Evolutionary conservation across 2,888 invertebrate species (phyloP).

Genomic region (Phorcus lineatus): DNA sequence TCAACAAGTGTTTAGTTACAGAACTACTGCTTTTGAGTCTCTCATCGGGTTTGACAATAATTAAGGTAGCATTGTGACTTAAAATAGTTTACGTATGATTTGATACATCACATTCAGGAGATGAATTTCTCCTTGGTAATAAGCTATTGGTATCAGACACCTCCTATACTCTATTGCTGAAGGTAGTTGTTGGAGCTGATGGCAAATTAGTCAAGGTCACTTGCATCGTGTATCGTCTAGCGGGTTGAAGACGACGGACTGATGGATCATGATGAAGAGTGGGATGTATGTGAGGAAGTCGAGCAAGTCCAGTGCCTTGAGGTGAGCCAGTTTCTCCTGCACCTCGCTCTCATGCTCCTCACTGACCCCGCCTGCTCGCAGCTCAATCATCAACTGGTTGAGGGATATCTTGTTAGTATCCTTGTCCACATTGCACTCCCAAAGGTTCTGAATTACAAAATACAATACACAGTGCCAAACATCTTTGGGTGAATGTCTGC

Average conservation of each 20-base stretch:
- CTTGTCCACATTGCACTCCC: slow-evolving; percentile 73
- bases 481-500: too few relatives aligned
- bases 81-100: too few relatives aligned
- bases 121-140: too few relatives aligned
- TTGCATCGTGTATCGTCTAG: slow-evolving; percentile 61
- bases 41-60: too few relatives aligned
- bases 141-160: too few relatives aligned
- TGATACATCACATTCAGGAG: too few relatives aligned
- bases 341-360: slow-evolving; percentile 66
- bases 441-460: slow-evolving; percentile 63
- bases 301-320: slow-evolving; percentile 66
- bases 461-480: too few relatives aligned
- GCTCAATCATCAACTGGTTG: slow-evolving; percentile 70
- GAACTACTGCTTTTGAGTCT: too few relatives aligned
- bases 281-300: slow-evolving; percentile 74
- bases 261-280: slow-evolving; percentile 73
- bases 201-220: slow-evolving; percentile 37
- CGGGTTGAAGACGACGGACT: slow-evolving; percentile 71
- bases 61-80: too few relatives aligned
- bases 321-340: slow-evolving; percentile 63
- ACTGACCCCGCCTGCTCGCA: slow-evolving; percentile 73
- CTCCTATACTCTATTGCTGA: not conserved
- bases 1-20: too few relatives aligned
- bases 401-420: slow-evolving; percentile 68
- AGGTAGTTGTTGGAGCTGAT: not conserved